These are phyloP conservation scores for Spodoptera litura DNA, from an alignment of 1,140 invertebrate genomes.

Conservation along the genomic window DNA sequence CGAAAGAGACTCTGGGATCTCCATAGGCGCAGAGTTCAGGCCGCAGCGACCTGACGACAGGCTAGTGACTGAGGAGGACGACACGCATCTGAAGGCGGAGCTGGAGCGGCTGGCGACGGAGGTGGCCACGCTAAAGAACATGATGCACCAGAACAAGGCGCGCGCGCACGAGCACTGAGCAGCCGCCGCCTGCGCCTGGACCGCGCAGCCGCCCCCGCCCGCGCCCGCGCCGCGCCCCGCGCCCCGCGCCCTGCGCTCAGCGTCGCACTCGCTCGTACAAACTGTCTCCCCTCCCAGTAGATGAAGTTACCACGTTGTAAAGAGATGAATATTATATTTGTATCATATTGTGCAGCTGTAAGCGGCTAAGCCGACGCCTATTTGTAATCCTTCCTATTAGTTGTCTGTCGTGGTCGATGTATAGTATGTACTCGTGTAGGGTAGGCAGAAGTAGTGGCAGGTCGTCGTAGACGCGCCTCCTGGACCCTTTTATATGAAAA, in stretches of 20 bases:
- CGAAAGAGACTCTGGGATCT: conserved; percentile 95
- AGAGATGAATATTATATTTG: conserved; percentile 81
- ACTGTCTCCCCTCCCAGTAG: conserved; percentile 78
- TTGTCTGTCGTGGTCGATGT: conserved; percentile 70
- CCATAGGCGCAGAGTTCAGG: conserved; percentile 88
- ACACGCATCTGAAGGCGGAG: conserved; percentile 93
- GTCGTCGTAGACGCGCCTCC: conserved; percentile 45
- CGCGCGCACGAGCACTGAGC: conserved; percentile 81
- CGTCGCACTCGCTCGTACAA: conserved; percentile 75
- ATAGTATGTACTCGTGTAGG: conserved; percentile 63
- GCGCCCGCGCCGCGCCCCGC: conserved; percentile 51
- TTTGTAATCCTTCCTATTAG: conserved; percentile 83
- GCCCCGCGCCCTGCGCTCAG: conserved; percentile 45
- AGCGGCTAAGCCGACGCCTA: conserved; percentile 80
- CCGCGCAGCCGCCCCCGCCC: conserved; percentile 51
- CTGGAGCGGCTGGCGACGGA: conserved; percentile 95
- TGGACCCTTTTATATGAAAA: conserved; percentile 56
- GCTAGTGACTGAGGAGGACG: conserved; percentile 86
- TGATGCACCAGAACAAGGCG: conserved; percentile 87
- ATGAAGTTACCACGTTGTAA: conserved; percentile 84
- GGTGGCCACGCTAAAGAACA: conserved; percentile 94
- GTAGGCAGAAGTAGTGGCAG: conserved; percentile 56
- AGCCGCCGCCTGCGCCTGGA: conserved; percentile 57
- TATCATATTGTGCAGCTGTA: conserved; percentile 83
- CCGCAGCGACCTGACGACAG: conserved; percentile 80